Evolutionary conservation across 2,113 vertebrate genomes (phyloP).

Genomic region (Romanogobio albipinnatus): DNA sequence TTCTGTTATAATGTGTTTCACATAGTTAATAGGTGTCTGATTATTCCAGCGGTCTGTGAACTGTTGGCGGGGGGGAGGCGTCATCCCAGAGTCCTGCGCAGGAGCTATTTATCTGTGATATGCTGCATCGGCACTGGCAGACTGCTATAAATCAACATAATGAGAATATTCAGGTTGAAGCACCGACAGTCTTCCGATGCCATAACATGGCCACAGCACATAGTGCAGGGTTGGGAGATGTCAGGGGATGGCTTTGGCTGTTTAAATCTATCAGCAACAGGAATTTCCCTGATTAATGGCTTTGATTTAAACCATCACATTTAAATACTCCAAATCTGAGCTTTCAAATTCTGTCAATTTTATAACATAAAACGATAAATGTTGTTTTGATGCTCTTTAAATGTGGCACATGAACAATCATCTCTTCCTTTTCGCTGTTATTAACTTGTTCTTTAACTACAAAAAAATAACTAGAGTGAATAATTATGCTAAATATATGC

Average conservation of each 20-base stretch:
- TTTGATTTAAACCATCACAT: too few species aligned
- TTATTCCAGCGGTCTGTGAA: slow-evolving; percentile 51
- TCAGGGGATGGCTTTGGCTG: neutral
- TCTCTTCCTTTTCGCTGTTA: too few species aligned
- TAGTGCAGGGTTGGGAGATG: neutral
- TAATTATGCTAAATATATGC: too few species aligned
- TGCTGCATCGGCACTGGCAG: slow-evolving; percentile 38
- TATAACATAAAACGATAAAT: too few species aligned
- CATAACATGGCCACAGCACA: slow-evolving; percentile 52
- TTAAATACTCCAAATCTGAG: too few species aligned
- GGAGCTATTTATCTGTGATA: slow-evolving; percentile 52
- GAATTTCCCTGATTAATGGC: too few species aligned
- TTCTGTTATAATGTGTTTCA: slow-evolving; percentile 45
- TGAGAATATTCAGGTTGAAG: slow-evolving; percentile 69
- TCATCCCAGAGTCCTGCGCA: slow-evolving; percentile 45
- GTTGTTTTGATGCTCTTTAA: too few species aligned
- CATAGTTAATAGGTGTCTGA: slow-evolving; percentile 42
- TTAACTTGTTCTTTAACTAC: too few species aligned
- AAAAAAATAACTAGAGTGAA: too few species aligned
- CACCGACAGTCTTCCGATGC: slow-evolving; percentile 61
- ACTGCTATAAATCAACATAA: slow-evolving; percentile 72
- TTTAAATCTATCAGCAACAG: neutral
- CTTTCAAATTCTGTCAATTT: too few species aligned
- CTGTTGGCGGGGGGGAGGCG: slow-evolving; percentile 59
- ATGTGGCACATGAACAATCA: too few species aligned